phyloP scores from a whole-genome alignment of 2,113 vertebrate genomes.

The Vulpes ferrilata region DNA sequence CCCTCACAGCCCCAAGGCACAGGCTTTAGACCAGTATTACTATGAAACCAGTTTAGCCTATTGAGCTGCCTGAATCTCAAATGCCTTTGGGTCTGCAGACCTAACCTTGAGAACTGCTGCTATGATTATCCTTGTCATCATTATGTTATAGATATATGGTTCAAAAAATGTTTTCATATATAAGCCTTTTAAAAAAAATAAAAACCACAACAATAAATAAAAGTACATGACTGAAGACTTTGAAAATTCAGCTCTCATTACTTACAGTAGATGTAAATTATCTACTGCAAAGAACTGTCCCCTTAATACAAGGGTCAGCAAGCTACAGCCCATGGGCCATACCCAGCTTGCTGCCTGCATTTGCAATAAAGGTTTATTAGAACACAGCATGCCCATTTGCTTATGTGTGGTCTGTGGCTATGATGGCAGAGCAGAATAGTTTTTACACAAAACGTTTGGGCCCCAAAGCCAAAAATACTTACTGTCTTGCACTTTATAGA shows the following conservation, averaged over 20 bases:
- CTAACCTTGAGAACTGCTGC: neutral
- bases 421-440: neutral
- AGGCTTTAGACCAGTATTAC: neutral
- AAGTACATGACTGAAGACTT: neutral
- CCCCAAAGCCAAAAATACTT: neutral
- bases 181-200: neutral
- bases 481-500: neutral
- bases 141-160: neutral
- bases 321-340: neutral
- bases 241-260: neutral
- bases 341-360: accelerated
- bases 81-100: too few relatives aligned
- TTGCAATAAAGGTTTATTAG: neutral
- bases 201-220: neutral
- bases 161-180: neutral
- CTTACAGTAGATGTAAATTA: neutral
- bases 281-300: neutral
- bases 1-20: neutral
- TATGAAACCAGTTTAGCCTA: neutral
- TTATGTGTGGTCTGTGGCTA: accelerated
- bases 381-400: accelerated
- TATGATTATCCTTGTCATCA: accelerated
- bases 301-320: neutral
- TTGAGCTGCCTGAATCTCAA: neutral
- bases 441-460: accelerated